phyloP scores from a whole-genome alignment of 2,797 vertebrate genomes.

The Chanos chanos region DNA sequence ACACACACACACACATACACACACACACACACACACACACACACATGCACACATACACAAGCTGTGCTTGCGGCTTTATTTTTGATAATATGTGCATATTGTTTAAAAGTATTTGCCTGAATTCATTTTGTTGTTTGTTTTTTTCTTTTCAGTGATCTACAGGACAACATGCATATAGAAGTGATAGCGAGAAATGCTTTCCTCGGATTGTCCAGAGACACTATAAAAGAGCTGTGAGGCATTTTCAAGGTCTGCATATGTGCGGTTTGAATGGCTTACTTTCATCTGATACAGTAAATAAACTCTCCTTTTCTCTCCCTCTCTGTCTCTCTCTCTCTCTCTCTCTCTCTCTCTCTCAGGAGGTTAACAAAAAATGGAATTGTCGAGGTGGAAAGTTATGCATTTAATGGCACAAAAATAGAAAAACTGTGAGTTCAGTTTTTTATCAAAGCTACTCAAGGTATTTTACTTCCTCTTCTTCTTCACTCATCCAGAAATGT shows the following conservation, averaged over 20 bases:
- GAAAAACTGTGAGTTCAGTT: slow-evolving; percentile 68
- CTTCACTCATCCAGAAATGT: slow-evolving; percentile 10
- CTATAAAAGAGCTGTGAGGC: slow-evolving; percentile 68
- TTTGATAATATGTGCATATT: no score
- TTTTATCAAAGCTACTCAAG: background rate
- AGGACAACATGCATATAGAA: slow-evolving; percentile 69
- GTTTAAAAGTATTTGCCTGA: no score
- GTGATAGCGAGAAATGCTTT: slow-evolving; percentile 70
- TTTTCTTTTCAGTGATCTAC: slow-evolving; percentile 59
- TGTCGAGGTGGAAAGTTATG: slow-evolving; percentile 67
- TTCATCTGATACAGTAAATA: no score
- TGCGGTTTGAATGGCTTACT: no score
- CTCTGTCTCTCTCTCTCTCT: slow-evolving; percentile 7
- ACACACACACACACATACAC: no score
- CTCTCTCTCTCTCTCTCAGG: slow-evolving; percentile 46
- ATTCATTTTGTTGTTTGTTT: no score
- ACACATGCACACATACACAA: no score
- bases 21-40: no score
- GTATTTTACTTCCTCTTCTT: background rate
- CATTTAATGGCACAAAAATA: slow-evolving; percentile 75
- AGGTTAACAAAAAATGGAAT: slow-evolving; percentile 74
- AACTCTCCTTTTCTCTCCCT: slow-evolving; percentile 21
- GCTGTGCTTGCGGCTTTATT: no score
- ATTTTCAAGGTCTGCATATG: slow-evolving; percentile 12
- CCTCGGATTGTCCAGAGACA: slow-evolving; percentile 67